Base-by-base conservation (phyloP, 2,797 vertebrate species). In the Hydrocynus forskahlii region DNA sequence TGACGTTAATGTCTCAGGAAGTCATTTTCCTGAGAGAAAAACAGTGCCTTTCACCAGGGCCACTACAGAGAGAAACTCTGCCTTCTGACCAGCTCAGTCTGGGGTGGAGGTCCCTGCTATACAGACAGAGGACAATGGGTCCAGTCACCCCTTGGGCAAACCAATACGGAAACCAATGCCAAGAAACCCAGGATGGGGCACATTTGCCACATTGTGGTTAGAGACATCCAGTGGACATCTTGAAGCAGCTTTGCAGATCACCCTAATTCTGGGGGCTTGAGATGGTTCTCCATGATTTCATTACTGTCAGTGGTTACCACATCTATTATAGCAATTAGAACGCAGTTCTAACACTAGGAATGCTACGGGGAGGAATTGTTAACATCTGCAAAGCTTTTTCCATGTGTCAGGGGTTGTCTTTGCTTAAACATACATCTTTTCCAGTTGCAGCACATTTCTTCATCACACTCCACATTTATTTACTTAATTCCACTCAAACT, bases 1-100 rank as follows among this genome's bases (percentile, higher is more conserved):
- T 91, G 92, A 94, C 92, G 92, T 92, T 93, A 94, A 94, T 94
- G 94, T 94, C 93, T 94, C 94, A 94, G 93, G 94, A 95, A 95
- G 94, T 93, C 90, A 93, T 94, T 95, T 94, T 93, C 92, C 91
- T 91, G 85, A 92, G 25, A 40, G 10, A 62, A 66, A 64, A 40
- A 66, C 76, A 85, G 40, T 88, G 91, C 92, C 92, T 92, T 92
- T 92, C 91, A 93, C 88, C 91, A 92, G 87, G 89, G 92, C 91
- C 88, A 84, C 89, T 81, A 92, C 90, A 88, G 93, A 94, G 91
- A 91, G 92, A 91, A 93, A 88, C 87, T 68, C 63, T 57, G 35
- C 64, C 63, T 70, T 69, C 45, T 83, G 63, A 75, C 76, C 64
- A 55, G 43, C 67, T 48, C 55, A 45, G 25, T 45, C 45, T 76